Conservation (phyloP, 2,888 invertebrate genomes). For the Dryomyza anilis region DNA sequence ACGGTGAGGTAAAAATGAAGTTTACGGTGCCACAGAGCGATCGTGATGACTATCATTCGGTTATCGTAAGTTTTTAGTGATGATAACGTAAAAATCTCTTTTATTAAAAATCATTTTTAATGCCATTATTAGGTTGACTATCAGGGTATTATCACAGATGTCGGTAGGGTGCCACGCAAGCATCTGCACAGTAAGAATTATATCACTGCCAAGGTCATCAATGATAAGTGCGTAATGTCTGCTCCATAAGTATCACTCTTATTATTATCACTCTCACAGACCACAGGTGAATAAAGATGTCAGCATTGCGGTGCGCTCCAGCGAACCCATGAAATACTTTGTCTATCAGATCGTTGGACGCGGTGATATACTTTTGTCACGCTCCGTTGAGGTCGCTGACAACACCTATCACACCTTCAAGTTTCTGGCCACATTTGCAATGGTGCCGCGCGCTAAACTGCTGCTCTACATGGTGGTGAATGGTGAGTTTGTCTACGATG, state of each 20-base stretch:
- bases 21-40: constrained; percentile 56
- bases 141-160: constrained; percentile 68
- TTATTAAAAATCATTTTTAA: no score
- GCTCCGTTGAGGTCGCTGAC: constrained; percentile 68
- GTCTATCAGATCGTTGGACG: constrained; percentile 83
- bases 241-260: constrained; percentile 41
- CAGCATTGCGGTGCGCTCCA: constrained; percentile 76
- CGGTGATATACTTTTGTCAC: constrained; percentile 81
- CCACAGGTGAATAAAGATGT: constrained; percentile 74
- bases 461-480: constrained; percentile 79
- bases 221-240: constrained; percentile 62
- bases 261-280: constrained; percentile 44
- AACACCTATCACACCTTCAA: constrained; percentile 53
- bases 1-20: constrained; percentile 55
- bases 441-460: constrained; percentile 85
- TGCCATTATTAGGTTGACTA: constrained; percentile 70
- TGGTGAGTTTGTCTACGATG: constrained; percentile 85
- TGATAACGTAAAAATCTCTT: neutral
- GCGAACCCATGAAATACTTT: constrained; percentile 76
- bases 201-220: constrained; percentile 63
- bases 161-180: constrained; percentile 55
- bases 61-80: constrained; percentile 47
- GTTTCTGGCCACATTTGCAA: constrained; percentile 76
- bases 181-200: constrained; percentile 51
- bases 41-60: constrained; percentile 55